Evolutionary conservation across 2,888 invertebrate genomes (phyloP), one percentile per base, ranked within the genome.

Genomic region (Watsonalla cultraria): DNA sequence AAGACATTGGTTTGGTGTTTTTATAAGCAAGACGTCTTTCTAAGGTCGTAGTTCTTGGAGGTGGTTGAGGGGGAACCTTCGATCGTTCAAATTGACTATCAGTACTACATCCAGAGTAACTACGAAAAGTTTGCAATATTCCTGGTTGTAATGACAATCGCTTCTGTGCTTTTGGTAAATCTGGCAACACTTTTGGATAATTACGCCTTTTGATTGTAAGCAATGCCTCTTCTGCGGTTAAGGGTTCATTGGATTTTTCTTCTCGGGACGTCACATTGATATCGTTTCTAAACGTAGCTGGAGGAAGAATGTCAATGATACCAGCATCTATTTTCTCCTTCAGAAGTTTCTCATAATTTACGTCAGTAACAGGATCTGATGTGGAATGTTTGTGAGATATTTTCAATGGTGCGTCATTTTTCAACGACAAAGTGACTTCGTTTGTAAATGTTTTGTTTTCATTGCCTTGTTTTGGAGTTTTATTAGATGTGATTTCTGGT

Each of bases 131-230:
- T 78, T 89, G 86, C 54, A 90, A 76, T 54, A 78, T 64, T 6
- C 85, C 84, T 5, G 93, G 93, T 60, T 94, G 95, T 76, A 95
- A 83, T 0, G 94, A 94, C 53, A 94, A 82, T n/a, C 94, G 83
- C 68, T 94, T 94, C 70, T 91, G 90, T 45, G 82, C 68, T 65
- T 82, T 89, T 1, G 93, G 93, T 65, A 95, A 92, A 79, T 96
- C 96, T n/a, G 96, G 96, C 39, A 96, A 77, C 0, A 96, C 96
- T 91, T 96, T 96, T 0, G 96, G 96, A 73, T 94, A 96, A 75
- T 96, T 96, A 64, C 95, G 90, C 55, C 94, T 91, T 77, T 95
- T 94, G 47, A 96, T 95, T 39, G 94, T 93, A 58, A 92, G 86
- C 52, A 96, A 75, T 0, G 96, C 94, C 75, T 96, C 95, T 69